These are phyloP conservation scores for Pempheris klunzingeri DNA, from an alignment of 2,797 vertebrate genomes.

Conservation along the genomic window DNA sequence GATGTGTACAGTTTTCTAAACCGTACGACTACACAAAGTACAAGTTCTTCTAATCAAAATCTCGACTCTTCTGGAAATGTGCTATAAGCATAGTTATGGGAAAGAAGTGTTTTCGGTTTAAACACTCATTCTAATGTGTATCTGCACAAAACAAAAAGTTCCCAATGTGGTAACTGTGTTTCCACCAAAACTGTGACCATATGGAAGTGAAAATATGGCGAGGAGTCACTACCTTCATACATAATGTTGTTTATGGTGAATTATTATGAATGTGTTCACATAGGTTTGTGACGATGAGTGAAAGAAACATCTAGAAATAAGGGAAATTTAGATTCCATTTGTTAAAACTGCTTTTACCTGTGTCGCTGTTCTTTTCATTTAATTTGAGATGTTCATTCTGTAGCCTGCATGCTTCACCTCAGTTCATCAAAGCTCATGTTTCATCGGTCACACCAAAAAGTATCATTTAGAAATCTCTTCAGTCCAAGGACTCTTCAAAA, in stretches of 20 bases:
- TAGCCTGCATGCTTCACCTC: neutral
- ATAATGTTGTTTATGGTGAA: neutral
- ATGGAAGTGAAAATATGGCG: slow-evolving; percentile 9
- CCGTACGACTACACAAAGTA: neutral
- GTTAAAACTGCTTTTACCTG: too few relatives aligned
- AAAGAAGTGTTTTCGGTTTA: neutral
- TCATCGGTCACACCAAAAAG: neutral
- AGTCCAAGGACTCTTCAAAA: neutral
- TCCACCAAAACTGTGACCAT: neutral
- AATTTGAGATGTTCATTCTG: neutral
- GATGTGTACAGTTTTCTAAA: neutral
- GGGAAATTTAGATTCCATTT: too few relatives aligned
- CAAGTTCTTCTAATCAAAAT: neutral
- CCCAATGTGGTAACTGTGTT: neutral
- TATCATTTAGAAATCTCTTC: neutral
- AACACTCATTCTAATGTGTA: neutral
- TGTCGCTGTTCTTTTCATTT: neutral
- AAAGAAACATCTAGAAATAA: neutral
- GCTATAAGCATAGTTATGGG: neutral
- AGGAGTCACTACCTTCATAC: neutral
- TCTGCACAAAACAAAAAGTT: neutral
- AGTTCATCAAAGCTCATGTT: neutral
- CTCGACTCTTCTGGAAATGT: neutral
- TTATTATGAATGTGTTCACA: neutral
- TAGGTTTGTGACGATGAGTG: neutral